Percentiles rank a stretch among this genome's conserved stretches.
Conservation (phyloP, 2,888 invertebrate genomes). For the Pediacus dermestoides region DNA sequence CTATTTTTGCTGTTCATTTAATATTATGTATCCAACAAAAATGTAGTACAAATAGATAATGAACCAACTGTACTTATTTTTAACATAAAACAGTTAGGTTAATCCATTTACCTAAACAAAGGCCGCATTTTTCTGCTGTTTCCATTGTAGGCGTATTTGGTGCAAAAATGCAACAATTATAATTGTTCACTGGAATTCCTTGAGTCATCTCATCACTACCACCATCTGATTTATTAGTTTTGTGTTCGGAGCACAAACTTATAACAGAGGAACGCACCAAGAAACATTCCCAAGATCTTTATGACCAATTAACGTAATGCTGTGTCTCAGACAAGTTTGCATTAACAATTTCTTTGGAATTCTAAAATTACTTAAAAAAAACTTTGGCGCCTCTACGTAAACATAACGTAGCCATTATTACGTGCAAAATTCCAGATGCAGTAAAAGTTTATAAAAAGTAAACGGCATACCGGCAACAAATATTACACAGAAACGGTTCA, state of each 20-base stretch:
- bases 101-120: too few relatives aligned
- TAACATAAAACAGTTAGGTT: too few relatives aligned
- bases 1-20: too few relatives aligned
- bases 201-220: constrained; percentile 14
- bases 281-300: constrained; percentile 11
- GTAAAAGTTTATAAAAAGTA: constrained; percentile 7
- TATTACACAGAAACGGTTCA: too few relatives aligned
- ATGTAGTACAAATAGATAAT: too few relatives aligned
- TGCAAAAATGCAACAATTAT: constrained; percentile 8
- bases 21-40: too few relatives aligned
- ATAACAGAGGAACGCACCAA: constrained; percentile 6
- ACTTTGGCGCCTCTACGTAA: constrained; percentile 20
- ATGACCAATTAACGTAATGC: constrained; percentile 12
- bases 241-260: constrained; percentile 4
- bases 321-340: constrained; percentile 6
- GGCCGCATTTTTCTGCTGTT: too few relatives aligned
- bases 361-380: constrained; percentile 19
- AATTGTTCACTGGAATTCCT: constrained; percentile 11
- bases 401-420: constrained; percentile 16
- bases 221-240: constrained; percentile 12
- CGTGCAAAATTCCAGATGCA: constrained; percentile 19
- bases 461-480: too few relatives aligned
- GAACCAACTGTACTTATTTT: too few relatives aligned
- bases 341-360: constrained; percentile 10
- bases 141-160: too few relatives aligned